These are phyloP conservation scores for Blastomussa wellsi DNA, from an alignment of 92 coral and sea anemone genomes.

Conservation along the genomic window DNA sequence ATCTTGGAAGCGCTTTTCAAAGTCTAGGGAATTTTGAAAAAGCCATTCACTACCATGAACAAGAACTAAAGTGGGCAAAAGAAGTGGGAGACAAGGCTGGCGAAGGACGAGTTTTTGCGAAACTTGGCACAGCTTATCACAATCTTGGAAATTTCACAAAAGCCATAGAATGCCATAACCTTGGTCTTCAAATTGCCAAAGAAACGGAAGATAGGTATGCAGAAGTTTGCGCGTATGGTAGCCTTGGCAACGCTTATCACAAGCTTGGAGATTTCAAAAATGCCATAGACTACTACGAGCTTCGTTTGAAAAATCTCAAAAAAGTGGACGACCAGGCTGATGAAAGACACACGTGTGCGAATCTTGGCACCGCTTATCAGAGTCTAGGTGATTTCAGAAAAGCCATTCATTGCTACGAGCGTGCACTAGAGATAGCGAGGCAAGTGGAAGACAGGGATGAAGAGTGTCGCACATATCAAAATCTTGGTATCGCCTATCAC, in stretches of 20 bases:
- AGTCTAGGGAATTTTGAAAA: background rate
- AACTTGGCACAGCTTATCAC: slow-evolving; percentile 11
- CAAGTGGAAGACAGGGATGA: too few species aligned
- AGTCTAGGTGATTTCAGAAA: background rate
- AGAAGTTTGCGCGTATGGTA: background rate
- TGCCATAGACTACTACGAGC: background rate
- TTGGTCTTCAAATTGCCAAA: background rate
- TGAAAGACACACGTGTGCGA: background rate
- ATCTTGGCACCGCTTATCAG: too few species aligned
- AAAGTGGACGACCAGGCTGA: background rate
- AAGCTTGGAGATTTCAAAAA: too few species aligned
- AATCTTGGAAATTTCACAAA: slow-evolving; percentile 1
- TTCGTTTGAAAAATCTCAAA: background rate
- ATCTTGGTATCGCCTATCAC: too few species aligned
- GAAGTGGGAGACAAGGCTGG: slow-evolving; percentile 2
- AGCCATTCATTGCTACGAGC: background rate
- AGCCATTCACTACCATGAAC: slow-evolving; percentile 3
- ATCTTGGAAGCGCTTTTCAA: background rate
- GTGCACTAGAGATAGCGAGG: too few species aligned
- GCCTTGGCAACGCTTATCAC: background rate
- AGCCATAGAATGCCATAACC: slow-evolving; percentile 8
- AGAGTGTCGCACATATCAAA: too few species aligned
- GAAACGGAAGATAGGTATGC: background rate
- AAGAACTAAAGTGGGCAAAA: background rate
- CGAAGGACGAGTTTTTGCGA: background rate